Base-by-base conservation (phyloP, 2,888 invertebrate genomes). In the Drosophila ochracea region DNA sequence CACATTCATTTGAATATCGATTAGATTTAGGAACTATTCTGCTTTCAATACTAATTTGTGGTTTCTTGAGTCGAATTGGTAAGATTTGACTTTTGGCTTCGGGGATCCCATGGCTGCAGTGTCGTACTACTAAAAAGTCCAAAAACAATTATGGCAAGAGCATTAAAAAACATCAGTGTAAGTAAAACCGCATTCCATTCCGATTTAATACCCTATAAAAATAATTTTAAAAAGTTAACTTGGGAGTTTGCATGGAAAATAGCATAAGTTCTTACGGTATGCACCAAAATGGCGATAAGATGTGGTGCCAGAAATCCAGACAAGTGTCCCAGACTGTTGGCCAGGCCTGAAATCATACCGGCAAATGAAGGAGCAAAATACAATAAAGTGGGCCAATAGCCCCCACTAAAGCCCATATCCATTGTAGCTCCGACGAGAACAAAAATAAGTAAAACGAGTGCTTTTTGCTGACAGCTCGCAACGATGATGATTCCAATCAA, bases 291-390 rank as follows among this genome's bases (percentile, higher is more conserved):
- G 4, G 93, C 92, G 35, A 94, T 92, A 4, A 92, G 77, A 0
- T 91, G 74, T 0, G 94, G 94, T 5, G 93, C 91, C 4, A 93
- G 55, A 72, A 94, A 93, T 13, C 94, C 94, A 47, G 93, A 92
- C 4, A 93, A 72, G 25, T 93, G 93, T 2, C 92, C 94, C 62
- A 93, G 81, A 21, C 93, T 92, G 68, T 94, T 94, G 39, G 93
- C 92, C n/a, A 94, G 80, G 1, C 94, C 94, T 3, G 93, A 93
- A 13, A 94, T 79, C 4, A 94, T 84, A 1, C 94, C 94, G 2
- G 94, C 92, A 82, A 91, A 94, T 3, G 93, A 91, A 2, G 94
- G 94, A 3, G 94, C 94, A 62, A 94, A 84, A 73, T 94, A 94
- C 28, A 94, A 89, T 47, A 93, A 89, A 68, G 93, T 94, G 11